These are phyloP conservation scores for Propithecus deckenii DNA, from an alignment of 2,797 vertebrate species.

Conservation along the genomic window DNA sequence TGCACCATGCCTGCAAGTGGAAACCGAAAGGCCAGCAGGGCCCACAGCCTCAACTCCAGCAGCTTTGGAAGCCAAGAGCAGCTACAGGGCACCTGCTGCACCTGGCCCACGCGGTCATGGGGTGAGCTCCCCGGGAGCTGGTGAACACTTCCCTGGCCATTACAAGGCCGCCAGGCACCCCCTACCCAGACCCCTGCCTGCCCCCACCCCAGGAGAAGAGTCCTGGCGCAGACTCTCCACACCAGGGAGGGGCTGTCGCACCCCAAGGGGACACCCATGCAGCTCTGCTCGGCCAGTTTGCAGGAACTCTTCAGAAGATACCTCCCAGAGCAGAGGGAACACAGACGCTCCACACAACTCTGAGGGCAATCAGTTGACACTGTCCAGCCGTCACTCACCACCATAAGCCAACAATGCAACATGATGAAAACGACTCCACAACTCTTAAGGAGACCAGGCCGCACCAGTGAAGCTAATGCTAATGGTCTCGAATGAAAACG, in stretches of 20 bases:
- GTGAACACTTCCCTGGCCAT: neutral
- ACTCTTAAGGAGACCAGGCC: neutral
- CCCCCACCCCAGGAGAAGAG: neutral
- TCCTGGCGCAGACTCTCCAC: neutral
- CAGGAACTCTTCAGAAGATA: neutral
- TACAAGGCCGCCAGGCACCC: neutral
- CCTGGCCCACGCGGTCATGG: neutral
- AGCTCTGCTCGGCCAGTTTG: neutral
- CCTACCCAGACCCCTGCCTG: too few relatives aligned
- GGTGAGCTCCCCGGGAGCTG: neutral
- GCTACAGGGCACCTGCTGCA: too few relatives aligned
- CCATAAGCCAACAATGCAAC: accelerated
- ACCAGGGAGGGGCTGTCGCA: too few relatives aligned
- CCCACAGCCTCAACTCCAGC: neutral
- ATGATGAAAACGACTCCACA: accelerated
- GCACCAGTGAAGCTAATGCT: neutral
- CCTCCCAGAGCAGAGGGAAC: neutral
- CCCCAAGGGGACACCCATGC: neutral
- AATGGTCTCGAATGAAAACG: neutral
- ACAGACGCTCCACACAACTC: neutral
- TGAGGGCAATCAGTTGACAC: accelerated
- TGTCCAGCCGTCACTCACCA: neutral
- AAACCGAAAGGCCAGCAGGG: neutral
- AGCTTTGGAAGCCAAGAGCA: too few relatives aligned
- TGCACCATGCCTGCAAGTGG: neutral